Conservation (phyloP, 2,113 vertebrate species). For the Scartelaos histophorus region DNA sequence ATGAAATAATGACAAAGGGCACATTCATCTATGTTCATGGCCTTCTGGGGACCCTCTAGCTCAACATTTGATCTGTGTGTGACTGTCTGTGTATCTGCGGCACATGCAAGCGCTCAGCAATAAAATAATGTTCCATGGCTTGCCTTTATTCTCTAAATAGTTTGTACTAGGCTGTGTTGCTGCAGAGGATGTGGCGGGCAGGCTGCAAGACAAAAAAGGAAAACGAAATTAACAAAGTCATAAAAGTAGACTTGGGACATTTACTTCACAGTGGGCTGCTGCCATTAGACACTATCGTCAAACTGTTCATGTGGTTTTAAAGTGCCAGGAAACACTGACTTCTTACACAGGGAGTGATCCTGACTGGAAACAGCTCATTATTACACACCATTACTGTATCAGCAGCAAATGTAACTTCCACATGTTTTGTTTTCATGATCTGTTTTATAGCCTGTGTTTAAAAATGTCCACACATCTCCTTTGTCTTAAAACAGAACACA, state of each 20-base stretch:
- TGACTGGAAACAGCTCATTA: conserved; percentile 27
- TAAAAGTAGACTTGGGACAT: conserved; percentile 8
- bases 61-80: conserved; percentile 60
- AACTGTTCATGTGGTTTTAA: conserved; percentile 28
- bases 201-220: not conserved
- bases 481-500: not conserved
- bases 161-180: not conserved
- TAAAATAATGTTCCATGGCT: conserved; percentile 2
- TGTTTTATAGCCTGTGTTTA: not conserved
- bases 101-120: conserved; percentile 12
- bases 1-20: conserved; percentile 69
- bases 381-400: conserved; percentile 19
- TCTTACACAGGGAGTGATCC: not conserved
- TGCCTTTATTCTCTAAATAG: conserved; percentile 14
- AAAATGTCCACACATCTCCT: not conserved
- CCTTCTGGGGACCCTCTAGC: conserved; percentile 52
- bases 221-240: conserved; percentile 14
- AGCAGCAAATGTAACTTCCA: not conserved
- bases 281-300: conserved; percentile 24
- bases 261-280: conserved; percentile 16
- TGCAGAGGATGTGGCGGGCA: not conserved
- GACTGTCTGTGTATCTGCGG: conserved; percentile 29
- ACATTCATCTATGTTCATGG: conserved; percentile 71
- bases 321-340: conserved; percentile 17
- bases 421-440: not conserved